Evolutionary conservation across 2,888 invertebrate genomes (phyloP).

Genomic region (Dendrolimus houi): DNA sequence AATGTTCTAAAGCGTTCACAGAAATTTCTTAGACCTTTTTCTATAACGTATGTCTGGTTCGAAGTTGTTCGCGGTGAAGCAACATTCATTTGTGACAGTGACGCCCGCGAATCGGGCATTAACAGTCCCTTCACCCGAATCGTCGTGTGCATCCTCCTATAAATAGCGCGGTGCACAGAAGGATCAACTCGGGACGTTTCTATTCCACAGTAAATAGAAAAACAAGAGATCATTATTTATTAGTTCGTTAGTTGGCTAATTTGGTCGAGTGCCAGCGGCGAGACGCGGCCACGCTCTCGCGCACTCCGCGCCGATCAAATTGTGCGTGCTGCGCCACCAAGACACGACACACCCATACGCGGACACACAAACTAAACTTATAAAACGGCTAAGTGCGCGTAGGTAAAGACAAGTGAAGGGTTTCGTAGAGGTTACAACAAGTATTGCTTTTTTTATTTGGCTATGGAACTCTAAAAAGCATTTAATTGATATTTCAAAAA

Average conservation of each 20-base stretch:
- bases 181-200: constrained; percentile 66
- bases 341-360: too few species aligned
- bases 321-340: constrained; percentile 45
- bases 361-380: too few species aligned
- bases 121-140: constrained; percentile 74
- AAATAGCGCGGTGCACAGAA: constrained; percentile 54
- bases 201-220: constrained; percentile 71
- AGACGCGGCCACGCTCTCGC: constrained; percentile 68
- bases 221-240: constrained; percentile 76
- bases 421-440: too few species aligned
- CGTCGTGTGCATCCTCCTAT: constrained; percentile 66
- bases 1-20: too few species aligned
- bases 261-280: constrained; percentile 70
- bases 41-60: too few species aligned
- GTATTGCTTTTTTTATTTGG: too few species aligned
- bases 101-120: constrained; percentile 60
- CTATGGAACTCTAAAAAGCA: too few species aligned
- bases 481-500: too few species aligned
- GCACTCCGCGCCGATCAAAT: constrained; percentile 56
- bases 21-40: too few species aligned
- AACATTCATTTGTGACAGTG: constrained; percentile 45
- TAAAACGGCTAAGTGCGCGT: too few species aligned
- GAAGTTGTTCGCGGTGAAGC: constrained; percentile 32
- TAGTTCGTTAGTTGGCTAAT: constrained; percentile 74
- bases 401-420: too few species aligned